Percentiles rank a stretch among this genome's conserved stretches.
These are phyloP conservation scores for Protosalanx chinensis DNA, from an alignment of 2,797 vertebrate species.

Conservation along the genomic window DNA sequence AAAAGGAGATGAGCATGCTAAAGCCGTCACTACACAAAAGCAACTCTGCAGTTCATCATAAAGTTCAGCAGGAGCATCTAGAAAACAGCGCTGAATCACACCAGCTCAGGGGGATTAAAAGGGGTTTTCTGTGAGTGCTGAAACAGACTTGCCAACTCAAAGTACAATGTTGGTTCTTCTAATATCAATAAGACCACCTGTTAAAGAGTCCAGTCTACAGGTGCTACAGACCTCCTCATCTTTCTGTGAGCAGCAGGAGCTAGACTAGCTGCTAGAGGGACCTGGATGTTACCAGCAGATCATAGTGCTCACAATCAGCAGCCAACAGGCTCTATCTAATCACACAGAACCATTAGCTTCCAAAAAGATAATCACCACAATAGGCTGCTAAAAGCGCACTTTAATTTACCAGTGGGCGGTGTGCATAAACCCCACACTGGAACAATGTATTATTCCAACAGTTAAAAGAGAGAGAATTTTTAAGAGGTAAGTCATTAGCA, in stretches of 20 bases:
- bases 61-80: not conserved
- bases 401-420: conserved; percentile 47
- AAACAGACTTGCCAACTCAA: too few species aligned
- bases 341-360: conserved; percentile 17
- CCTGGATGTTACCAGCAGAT: not conserved
- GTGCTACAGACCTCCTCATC: not conserved
- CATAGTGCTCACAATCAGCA: not conserved
- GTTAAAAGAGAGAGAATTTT: conserved; percentile 65
- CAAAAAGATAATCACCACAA: conserved; percentile 39
- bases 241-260: not conserved
- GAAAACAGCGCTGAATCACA: not conserved
- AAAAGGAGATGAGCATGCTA: not conserved
- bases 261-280: not conserved
- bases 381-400: conserved; percentile 30
- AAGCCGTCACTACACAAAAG: not conserved
- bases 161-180: too few species aligned
- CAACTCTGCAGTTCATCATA: not conserved
- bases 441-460: conserved; percentile 74
- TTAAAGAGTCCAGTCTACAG: not conserved
- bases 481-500: conserved; percentile 74
- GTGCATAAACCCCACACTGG: conserved; percentile 58
- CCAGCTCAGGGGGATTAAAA: not conserved
- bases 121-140: not conserved
- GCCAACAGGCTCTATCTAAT: conserved; percentile 1
- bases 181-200: not conserved